Conservation (phyloP, 1,140 invertebrate species). For the Asbolus verrucosus region DNA sequence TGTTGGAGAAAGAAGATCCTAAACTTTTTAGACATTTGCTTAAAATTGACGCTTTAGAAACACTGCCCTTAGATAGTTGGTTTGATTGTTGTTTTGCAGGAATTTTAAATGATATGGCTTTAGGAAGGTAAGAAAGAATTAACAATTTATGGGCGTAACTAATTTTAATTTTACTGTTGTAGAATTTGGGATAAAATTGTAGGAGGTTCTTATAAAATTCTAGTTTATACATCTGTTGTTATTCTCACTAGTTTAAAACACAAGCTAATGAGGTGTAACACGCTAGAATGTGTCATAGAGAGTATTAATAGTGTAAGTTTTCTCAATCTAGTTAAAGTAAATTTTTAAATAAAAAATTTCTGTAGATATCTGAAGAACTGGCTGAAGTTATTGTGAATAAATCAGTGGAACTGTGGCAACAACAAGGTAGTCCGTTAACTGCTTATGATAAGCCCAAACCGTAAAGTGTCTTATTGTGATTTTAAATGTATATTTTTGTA, state of each 20-base stretch:
- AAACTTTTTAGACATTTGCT: conserved; percentile 74
- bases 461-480: conserved; percentile 38
- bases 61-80: conserved; percentile 78
- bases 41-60: conserved; percentile 70
- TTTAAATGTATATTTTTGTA: conserved; percentile 41
- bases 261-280: conserved; percentile 73
- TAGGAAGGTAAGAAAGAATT: conserved; percentile 75
- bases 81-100: conserved; percentile 85
- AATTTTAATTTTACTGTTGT: conserved; percentile 59
- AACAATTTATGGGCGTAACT: conserved; percentile 18
- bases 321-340: too few species aligned
- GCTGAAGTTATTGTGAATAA: conserved; percentile 82
- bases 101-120: conserved; percentile 79
- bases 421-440: conserved; percentile 67
- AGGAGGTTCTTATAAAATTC: conserved; percentile 84
- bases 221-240: conserved; percentile 82
- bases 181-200: conserved; percentile 92
- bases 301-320: conserved; percentile 77
- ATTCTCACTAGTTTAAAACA: conserved; percentile 77
- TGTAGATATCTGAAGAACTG: conserved; percentile 81
- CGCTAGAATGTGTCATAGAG: conserved; percentile 71
- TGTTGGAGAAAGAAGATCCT: conserved; percentile 80
- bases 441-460: conserved; percentile 60
- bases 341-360: too few species aligned
- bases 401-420: conserved; percentile 82